Base-by-base conservation (phyloP, 2,888 invertebrate genomes). In the Margaritifera margaritifera region DNA sequence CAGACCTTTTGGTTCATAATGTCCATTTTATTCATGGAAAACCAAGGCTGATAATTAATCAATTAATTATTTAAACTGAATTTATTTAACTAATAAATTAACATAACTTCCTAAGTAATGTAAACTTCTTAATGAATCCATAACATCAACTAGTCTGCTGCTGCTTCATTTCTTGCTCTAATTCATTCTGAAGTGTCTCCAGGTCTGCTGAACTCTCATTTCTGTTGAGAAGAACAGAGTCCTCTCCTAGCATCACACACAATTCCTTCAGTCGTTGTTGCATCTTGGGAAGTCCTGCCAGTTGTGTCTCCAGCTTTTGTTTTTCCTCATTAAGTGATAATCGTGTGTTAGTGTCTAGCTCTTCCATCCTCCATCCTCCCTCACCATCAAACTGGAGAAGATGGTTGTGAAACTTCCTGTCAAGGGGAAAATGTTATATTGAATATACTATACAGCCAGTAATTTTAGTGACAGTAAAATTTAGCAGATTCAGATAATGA, bases 311-410 rank as follows among this genome's bases (percentile, higher is more conserved):
- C 22, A 92, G 81, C 51, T 88, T 86, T 75, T 90, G 89, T 80
- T 91, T 92, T 81, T 92, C 91, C 66, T 90, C 89, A 61, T 88
- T 88, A 20, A 92, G 85, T 4, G 91, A 87, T 19, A 92, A 84
- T n/a, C 91, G 83, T 4, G 89, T 88, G 50, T 83, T 89, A 11
- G 89, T 89, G 78, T 93, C 92, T 69, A 94, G 88, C 42, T 91
- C 90, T 67, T 93, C 93, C 80, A 96, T 94, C 42, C 93, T 93
- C 97, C 98, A 99, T 66, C 94, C 94, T 18, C 99, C 99, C 75
- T 96, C 94, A 0, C 99, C 99, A 90, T 98, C 97, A 90, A 99
- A 99, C 87, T 98, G 96, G 31, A 99, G 91, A 64, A 99, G 93
- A 88, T 98, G 95, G 0, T 95, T 95, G 90, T 99, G 99, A 91